These are phyloP conservation scores for Labroides dimidiatus DNA, from an alignment of 2,797 vertebrate genomes.

Conservation along the genomic window DNA sequence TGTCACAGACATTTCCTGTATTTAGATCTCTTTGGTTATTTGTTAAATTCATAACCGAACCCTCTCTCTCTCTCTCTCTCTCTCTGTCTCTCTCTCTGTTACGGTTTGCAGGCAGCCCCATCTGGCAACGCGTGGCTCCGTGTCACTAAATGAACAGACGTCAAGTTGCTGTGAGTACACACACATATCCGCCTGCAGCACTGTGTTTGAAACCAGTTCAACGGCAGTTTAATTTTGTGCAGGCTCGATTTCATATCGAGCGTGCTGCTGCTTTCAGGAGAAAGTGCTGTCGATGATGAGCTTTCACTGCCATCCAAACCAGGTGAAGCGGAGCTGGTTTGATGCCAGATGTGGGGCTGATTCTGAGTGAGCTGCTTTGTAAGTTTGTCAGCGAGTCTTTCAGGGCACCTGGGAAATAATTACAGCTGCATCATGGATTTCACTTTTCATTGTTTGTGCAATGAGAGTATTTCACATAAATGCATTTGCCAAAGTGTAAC, in stretches of 20 bases:
- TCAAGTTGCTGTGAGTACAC: conserved; percentile 41
- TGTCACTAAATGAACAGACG: conserved; percentile 44
- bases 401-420: background rate
- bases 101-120: conserved; percentile 35
- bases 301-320: conserved; percentile 10
- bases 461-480: too few relatives aligned
- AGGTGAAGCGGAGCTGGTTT: background rate
- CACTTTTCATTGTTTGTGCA: too few relatives aligned
- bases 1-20: background rate
- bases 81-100: background rate
- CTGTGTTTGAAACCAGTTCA: conserved; percentile 49
- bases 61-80: background rate
- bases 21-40: background rate
- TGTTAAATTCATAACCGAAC: background rate
- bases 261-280: conserved; percentile 38
- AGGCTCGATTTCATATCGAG: conserved; percentile 45
- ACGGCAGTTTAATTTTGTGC: conserved; percentile 49
- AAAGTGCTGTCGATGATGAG: conserved; percentile 13
- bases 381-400: background rate
- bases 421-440: too few relatives aligned
- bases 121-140: conserved; percentile 30
- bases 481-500: too few relatives aligned
- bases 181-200: conserved; percentile 47
- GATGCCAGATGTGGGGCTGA: conserved; percentile 8
- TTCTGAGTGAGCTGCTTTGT: background rate